phyloP scores from a whole-genome alignment of 2,113 vertebrate genomes.

The Bos javanicus region DNA sequence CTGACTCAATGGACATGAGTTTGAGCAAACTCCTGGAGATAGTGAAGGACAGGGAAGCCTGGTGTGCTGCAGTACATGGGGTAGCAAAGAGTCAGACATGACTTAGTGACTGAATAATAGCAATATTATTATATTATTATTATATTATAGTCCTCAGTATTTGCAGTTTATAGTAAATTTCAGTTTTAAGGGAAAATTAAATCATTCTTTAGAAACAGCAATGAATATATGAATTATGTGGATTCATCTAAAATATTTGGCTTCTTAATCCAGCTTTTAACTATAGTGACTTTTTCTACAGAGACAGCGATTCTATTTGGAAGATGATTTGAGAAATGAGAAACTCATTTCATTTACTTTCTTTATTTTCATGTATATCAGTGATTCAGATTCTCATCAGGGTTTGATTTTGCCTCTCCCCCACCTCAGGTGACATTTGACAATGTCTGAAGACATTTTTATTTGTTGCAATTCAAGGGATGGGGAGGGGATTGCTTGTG shows the following conservation, averaged over 20 bases:
- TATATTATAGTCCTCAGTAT: background rate
- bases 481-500: background rate
- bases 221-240: background rate
- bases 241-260: constrained; percentile 2
- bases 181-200: background rate
- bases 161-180: background rate
- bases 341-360: background rate
- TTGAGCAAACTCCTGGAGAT: background rate
- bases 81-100: background rate
- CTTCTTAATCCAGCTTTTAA: background rate
- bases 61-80: background rate
- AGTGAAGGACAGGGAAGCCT: background rate
- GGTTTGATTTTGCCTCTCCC: background rate
- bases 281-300: background rate
- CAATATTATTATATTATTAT: background rate
- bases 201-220: background rate
- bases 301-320: background rate
- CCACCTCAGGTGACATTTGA: background rate
- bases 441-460: background rate
- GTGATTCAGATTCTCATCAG: background rate
- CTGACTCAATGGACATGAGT: background rate
- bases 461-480: background rate
- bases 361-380: background rate
- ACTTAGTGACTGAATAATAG: background rate
- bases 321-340: constrained; percentile 1